Base-by-base conservation (phyloP, 2,888 invertebrate species). In the Conistra vaccinii region DNA sequence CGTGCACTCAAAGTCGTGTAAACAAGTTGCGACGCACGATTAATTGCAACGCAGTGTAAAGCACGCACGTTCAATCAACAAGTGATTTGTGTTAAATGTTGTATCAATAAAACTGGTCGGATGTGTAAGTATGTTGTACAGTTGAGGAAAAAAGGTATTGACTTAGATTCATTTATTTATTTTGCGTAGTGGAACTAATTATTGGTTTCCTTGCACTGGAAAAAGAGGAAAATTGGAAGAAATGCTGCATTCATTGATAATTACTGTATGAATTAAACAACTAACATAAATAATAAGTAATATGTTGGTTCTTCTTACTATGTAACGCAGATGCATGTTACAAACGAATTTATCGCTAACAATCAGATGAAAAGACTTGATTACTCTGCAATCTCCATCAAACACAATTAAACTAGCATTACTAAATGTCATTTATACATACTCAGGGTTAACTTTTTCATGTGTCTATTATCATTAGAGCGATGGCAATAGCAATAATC, bases 71-170 rank as follows among this genome's bases (percentile, higher is more conserved):
- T 89, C 90, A 89, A 91, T 92, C 92, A 91, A 90, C 89, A 88
- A 89, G 89, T 92, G 92, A 92, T 92, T 92, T 93, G 90, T 91
- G 91, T 89, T 90, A 88, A 90, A 89, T 89, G 87, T 88, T 87
- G 87, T 89, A 90, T 90, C 91, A 90, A 91, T 92, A 90, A 88
- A 89, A 89, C 80, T 85, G 86, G 81, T 83, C 76, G 76, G 79
- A 85, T 78, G 88, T 87, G 85, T 90, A 88, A 84, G 86, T 83
- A 84, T 73, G 70, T 71, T 63, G 76, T 84, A 77, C 78, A 68
- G 68, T 66, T 58, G 69, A 58, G 70, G 39, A 39, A 76, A 76
- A 79, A 78, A 76, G 20, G 5, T 62, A 70, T 51, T 69, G 42
- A 62, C 26, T 75, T 67, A 61, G n/a, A 63, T 78, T 55, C 0